A percentile compares a stretch with the other conserved stretches of the same genome.
These are phyloP conservation scores for Linyphia triangularis DNA, from an alignment of 2,888 invertebrate genomes.

Conservation along the genomic window DNA sequence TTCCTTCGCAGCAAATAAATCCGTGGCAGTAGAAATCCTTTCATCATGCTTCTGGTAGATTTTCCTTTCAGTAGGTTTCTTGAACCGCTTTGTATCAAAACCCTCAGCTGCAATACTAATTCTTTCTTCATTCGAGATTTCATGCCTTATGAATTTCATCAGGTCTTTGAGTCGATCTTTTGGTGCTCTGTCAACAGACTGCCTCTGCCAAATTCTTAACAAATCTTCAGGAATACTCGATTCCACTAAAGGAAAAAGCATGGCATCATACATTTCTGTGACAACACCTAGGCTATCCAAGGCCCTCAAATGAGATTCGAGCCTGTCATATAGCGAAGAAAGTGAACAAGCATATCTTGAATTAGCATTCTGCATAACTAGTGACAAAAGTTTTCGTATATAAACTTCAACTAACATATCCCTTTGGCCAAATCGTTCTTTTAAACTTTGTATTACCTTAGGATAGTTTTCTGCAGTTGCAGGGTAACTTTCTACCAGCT, in stretches of 20 bases:
- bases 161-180: not conserved
- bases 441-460: constrained; percentile 75
- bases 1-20: too few species aligned
- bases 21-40: too few species aligned
- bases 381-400: constrained; percentile 77
- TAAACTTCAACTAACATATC: constrained; percentile 77
- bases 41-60: too few species aligned
- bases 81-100: constrained; percentile 11
- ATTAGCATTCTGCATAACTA: constrained; percentile 74
- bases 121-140: constrained; percentile 20
- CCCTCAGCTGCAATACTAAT: constrained; percentile 10
- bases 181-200: not conserved
- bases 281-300: constrained; percentile 54
- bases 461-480: constrained; percentile 77
- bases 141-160: not conserved
- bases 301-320: constrained; percentile 59
- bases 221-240: constrained; percentile 78
- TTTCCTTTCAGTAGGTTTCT: too few species aligned
- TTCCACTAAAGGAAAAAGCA: constrained; percentile 77
- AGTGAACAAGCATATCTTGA: not conserved
- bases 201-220: constrained; percentile 77
- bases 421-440: constrained; percentile 75
- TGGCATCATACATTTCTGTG: constrained; percentile 44
- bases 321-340: constrained; percentile 37
- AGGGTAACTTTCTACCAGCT: constrained; percentile 76